Conservation (phyloP, 1,140 invertebrate species). For the Euura saliciscinereae region DNA sequence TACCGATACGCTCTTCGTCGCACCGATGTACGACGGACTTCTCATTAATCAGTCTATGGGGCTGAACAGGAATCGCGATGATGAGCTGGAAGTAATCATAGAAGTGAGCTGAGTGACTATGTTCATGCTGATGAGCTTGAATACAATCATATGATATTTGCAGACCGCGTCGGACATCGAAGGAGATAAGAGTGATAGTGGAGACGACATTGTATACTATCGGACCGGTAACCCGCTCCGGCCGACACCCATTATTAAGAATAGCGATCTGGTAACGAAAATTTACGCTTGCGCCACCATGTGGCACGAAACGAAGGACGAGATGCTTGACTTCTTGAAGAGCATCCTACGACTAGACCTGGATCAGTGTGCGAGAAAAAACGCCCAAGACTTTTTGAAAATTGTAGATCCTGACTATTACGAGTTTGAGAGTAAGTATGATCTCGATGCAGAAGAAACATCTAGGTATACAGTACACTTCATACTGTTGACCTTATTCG, state of each 20-base stretch:
- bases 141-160: too few relatives aligned
- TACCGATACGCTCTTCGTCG: slow-evolving; percentile 82
- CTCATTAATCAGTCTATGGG: slow-evolving; percentile 88
- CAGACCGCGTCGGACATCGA: too few relatives aligned
- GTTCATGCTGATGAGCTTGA: too few relatives aligned
- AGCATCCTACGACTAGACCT: slow-evolving; percentile 79
- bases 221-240: too few relatives aligned
- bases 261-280: slow-evolving; percentile 61
- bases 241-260: slow-evolving; percentile 51
- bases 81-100: slow-evolving; percentile 69
- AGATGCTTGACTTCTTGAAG: slow-evolving; percentile 80
- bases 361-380: slow-evolving; percentile 79
- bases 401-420: slow-evolving; percentile 44
- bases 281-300: slow-evolving; percentile 91
- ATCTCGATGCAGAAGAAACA: slow-evolving; percentile 24
- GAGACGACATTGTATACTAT: too few relatives aligned
- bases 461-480: too few relatives aligned
- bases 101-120: slow-evolving; percentile 33
- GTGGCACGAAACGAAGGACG: slow-evolving; percentile 89
- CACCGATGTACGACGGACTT: slow-evolving; percentile 81
- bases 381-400: slow-evolving; percentile 69
- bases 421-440: slow-evolving; percentile 80
- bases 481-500: too few relatives aligned
- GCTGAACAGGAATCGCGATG: slow-evolving; percentile 79
- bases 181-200: too few relatives aligned